Evolutionary conservation across 2,797 vertebrate species (phyloP), one percentile per base, ranked within the genome.

Genomic region (Poecilia wingei): DNA sequence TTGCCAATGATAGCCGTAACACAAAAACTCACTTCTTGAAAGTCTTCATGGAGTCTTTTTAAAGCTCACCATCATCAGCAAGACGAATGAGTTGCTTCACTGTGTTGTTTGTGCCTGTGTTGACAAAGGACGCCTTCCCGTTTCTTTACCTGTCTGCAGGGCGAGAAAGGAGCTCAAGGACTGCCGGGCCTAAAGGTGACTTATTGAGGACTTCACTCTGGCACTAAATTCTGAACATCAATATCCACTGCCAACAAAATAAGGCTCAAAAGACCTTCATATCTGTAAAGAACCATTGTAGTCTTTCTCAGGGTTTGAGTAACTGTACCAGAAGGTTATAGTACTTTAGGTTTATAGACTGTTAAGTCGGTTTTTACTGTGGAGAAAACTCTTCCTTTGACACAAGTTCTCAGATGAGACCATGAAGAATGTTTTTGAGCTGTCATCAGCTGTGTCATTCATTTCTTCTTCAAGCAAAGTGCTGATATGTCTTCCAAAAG

Each of bases 181-280:
- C 92, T 83, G 1, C 95, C 93, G 89, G 97, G 97, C 87, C 81
- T 95, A 76, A 97, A 98, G 97, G 97, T 98, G 96, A 94, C 82
- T 68, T 75, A 55, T 82, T 82, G 47, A 79, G 79, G 73, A 79
- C 73, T 72, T 36, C 61, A n/a, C 31, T 46, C 72, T 82, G 53
- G 43, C 69, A 86, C 45, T 72, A 76, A 82, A 80, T 68, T 64
- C 79, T 83, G 12, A 84, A n/a, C 51, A 75, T 33, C 25, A 43
- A 64, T 71, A 79, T 74, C 28, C 43, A 41, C 74, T 72, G 51
- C 53, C 72, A 79, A 76, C 49, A 79, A 78, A 83, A 74, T 73
- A 76, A 33, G 9, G 28, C 43, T 78, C 33, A 47, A 76, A 76
- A 81, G 41, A 64, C 33, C 13, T 69, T 81, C 33, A 49, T 55